Evolutionary conservation across 2,888 invertebrate genomes (phyloP), one percentile per base, ranked within the genome.

Genomic region (Dorcus parallelipipedus): DNA sequence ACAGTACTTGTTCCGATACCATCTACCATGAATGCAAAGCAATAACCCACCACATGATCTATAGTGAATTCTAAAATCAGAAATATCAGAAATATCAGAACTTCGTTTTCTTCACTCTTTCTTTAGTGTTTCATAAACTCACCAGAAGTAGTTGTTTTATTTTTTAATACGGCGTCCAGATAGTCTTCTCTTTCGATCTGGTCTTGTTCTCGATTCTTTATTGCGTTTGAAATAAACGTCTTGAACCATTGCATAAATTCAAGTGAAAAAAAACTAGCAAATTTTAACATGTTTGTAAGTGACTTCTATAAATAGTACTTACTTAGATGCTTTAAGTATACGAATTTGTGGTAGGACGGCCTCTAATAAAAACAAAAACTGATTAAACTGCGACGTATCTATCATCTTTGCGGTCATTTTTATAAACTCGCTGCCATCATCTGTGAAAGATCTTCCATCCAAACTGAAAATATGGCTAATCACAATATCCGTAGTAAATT

Each of bases 1-100:
- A 79, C 76, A 7, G 80, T 76, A 8, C 82, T 82, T 0, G 84
- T 82, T 69, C 84, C 84, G 57, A 79, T 82, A 1, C 84, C 84
- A 38, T 82, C 84, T 0, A 73, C 58, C 56, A 82, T 82, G 64
- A 86, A 84, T 0, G 82, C 69, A 38, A 82, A 77, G 2, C 83
- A 80, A 57, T 86, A 84, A 0, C 83, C 79, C 0, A 80, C 77
- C 3, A 85, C 62, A 40, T 84, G 68, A 2, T 81, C 76, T 9
- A 81, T 68, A 1, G 78, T 73, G 0, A 75, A 68, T 6, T 70
- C 68, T 49, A 57, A 49, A 49, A 63, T 47, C 17, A 39, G 9
- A 10, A 38, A n/a, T 39, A 39, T 17, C n/a, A n/a, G n/a, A n/a
- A n/a, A n/a, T n/a, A n/a, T n/a, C n/a, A n/a, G n/a, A 33, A 33